Conservation (phyloP, 2,113 vertebrate species). For the Glareola pratincola region DNA sequence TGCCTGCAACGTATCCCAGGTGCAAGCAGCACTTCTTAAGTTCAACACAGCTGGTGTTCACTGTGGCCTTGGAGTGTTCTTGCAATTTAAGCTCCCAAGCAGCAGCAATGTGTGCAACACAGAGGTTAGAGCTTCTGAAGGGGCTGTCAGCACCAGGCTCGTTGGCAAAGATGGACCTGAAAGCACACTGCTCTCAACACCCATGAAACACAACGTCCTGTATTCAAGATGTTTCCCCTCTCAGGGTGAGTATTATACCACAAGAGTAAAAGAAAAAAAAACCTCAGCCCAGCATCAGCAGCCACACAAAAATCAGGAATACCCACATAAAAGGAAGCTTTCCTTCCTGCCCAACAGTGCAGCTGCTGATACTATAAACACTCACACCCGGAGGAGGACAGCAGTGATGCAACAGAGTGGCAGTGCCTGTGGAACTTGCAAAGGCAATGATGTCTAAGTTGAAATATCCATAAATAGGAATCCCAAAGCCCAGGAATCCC, state of each 20-base stretch:
- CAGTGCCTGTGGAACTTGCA: neutral
- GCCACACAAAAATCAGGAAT: constrained; percentile 64
- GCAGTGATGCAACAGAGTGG: neutral
- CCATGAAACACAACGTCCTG: constrained; percentile 39
- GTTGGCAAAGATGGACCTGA: neutral
- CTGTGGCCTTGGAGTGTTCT: neutral
- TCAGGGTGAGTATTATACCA: constrained; percentile 36
- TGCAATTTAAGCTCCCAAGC: neutral
- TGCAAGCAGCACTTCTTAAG: neutral
- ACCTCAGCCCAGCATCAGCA: constrained; percentile 40
- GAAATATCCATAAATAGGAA: neutral
- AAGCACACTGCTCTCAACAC: neutral
- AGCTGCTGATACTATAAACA: neutral
- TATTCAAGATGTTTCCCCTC: constrained; percentile 57
- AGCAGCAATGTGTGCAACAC: neutral
- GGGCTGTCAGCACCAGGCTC: neutral
- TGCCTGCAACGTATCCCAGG: neutral
- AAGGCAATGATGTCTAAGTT: neutral
- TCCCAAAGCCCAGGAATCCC: neutral
- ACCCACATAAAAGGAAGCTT: constrained; percentile 54
- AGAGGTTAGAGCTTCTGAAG: neutral
- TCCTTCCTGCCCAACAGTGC: constrained; percentile 13
- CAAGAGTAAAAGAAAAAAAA: constrained; percentile 28
- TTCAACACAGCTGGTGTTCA: neutral
- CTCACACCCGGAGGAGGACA: neutral